Evolutionary conservation across 2,888 invertebrate species (phyloP).

Genomic region (Diarsia dahlii): DNA sequence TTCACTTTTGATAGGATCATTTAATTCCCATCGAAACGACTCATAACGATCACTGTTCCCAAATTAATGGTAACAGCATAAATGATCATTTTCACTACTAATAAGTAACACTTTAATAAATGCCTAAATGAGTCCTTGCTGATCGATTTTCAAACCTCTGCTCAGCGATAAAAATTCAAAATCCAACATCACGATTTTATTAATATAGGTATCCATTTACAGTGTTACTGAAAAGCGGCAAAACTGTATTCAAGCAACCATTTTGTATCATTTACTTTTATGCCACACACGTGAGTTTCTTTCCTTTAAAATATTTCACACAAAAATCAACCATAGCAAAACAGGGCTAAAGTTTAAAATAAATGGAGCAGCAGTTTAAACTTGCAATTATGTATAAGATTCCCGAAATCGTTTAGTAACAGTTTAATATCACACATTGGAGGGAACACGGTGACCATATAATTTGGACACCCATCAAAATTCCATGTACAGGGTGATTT

Average conservation of each 20-base stretch:
- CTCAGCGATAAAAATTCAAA: too few species aligned
- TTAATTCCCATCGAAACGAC: constrained; percentile 37
- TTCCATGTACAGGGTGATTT: constrained; percentile 51
- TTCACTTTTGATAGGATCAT: constrained; percentile 31
- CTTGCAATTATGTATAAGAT: constrained; percentile 53
- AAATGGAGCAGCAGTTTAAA: not conserved
- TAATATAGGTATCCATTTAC: not conserved
- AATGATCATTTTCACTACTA: not conserved
- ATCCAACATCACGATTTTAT: not conserved
- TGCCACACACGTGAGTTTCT: constrained; percentile 51
- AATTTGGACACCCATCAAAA: constrained; percentile 59
- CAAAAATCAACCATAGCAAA: constrained; percentile 22
- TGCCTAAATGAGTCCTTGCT: not conserved
- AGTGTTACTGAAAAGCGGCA: not conserved
- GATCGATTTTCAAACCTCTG: not conserved
- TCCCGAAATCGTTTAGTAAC: constrained; percentile 63
- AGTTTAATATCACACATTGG: constrained; percentile 61
- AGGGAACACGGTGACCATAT: constrained; percentile 36
- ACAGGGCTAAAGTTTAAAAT: constrained; percentile 8
- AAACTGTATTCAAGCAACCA: constrained; percentile 49
- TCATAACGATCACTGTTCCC: constrained; percentile 43
- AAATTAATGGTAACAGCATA: constrained; percentile 47
- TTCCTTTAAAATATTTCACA: constrained; percentile 13
- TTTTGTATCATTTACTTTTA: constrained; percentile 53
- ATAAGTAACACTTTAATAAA: not conserved